Evolutionary conservation across 1,140 invertebrate species (phyloP).

Genomic region (Phenacoccus solenopsis): DNA sequence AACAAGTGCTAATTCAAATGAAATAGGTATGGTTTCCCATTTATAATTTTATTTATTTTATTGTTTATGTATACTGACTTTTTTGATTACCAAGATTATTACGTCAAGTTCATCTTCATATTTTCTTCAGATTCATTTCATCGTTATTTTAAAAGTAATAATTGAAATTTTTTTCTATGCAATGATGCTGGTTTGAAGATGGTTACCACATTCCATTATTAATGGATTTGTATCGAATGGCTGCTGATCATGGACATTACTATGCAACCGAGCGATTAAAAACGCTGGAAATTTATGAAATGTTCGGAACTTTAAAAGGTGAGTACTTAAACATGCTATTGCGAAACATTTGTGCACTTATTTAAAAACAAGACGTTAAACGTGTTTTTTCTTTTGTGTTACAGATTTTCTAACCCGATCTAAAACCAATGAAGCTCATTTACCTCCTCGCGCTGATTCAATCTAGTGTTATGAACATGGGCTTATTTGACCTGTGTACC

Average conservation of each 20-base stretch:
- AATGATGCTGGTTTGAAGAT: slow-evolving; percentile 6
- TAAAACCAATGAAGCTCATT: too few relatives aligned
- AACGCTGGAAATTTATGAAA: slow-evolving; percentile 17
- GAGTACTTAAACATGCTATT: too few relatives aligned
- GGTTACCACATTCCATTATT: slow-evolving; percentile 14
- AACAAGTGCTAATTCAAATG: background rate
- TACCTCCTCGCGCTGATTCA: too few relatives aligned
- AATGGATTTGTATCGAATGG: slow-evolving; percentile 22
- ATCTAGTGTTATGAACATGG: too few relatives aligned
- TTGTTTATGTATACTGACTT: background rate
- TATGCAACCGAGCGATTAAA: slow-evolving; percentile 20
- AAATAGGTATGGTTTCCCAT: background rate
- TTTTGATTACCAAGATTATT: too few relatives aligned
- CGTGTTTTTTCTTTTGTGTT: too few relatives aligned
- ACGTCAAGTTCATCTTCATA: too few relatives aligned
- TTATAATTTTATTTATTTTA: background rate
- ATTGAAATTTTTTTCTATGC: background rate
- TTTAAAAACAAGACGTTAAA: too few relatives aligned
- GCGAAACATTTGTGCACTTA: too few relatives aligned
- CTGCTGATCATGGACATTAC: slow-evolving; percentile 21
- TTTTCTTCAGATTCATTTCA: too few relatives aligned
- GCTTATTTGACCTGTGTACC: too few relatives aligned
- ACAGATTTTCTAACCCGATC: too few relatives aligned
- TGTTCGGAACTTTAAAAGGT: slow-evolving; percentile 19
- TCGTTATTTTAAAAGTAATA: background rate